Evolutionary conservation across 1,140 invertebrate species (phyloP), one percentile per base, ranked within the genome.

Genomic region (Ceratitis capitata): DNA sequence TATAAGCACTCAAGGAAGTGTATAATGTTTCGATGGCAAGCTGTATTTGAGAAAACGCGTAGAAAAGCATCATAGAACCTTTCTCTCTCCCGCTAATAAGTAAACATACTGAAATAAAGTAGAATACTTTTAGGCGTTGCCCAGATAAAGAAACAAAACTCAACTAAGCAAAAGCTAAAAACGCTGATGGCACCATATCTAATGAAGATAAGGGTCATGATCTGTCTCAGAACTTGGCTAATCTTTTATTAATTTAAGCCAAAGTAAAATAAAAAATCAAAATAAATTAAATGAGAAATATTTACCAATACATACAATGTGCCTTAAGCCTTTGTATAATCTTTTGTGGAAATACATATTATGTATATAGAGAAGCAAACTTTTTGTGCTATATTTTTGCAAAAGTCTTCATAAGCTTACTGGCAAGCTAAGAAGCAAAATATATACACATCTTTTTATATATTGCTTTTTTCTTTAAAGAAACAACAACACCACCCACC

Each of bases 161-260:
- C 7, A 53, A 10, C 51, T 4, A 53, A 53, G 5, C 51, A n/a
- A 61, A 74, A 39, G 64, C 58, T 32, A 74, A 39, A 47, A 39
- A 32, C n/a, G 39, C 14, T 26, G 69, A 78, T 42, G 69, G 39
- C 69, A 78, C 69, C 19, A 47, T 9, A 78, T 47, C 19, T 78
- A 32, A 45, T 78, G 69, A 78, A 78, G 69, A 78, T 78, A 78
- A 78, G 69, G 69, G 35, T 78, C 69, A 78, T 78, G 39, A 78
- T 32, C 69, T 78, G 69, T 78, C 69, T 78, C 16, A 78, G 69
- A 78, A 45, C 69, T 78, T 45, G 14, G 84, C 88, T 89, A 89
- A 90, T 89, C 88, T 90, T 89, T 90, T 90, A 90, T 90, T 90
- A 89, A 90, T 89, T 45, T 56, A 85, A 86, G 58, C 45, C n/a